A percentile compares a stretch with the other conserved stretches of the same genome.
Evolutionary conservation across 1,140 invertebrate genomes (phyloP).

Genomic region (Drosophila albomicans): DNA sequence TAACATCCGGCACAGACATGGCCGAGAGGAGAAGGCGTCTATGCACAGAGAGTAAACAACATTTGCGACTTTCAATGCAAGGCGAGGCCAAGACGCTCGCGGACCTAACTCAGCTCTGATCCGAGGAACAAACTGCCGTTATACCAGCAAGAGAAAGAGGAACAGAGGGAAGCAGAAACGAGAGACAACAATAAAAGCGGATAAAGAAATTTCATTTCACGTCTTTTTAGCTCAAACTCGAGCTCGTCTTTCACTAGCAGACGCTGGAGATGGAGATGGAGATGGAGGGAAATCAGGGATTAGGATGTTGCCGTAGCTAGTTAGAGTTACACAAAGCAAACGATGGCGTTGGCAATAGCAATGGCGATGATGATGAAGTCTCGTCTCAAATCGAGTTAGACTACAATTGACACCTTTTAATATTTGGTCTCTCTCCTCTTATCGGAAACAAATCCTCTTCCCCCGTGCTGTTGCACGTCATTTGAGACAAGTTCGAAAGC

Average conservation of each 20-base stretch:
- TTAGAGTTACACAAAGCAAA: slow-evolving; percentile 44
- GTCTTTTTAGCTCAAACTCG: slow-evolving; percentile 70
- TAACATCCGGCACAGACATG: slow-evolving; percentile 64
- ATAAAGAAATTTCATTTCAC: slow-evolving; percentile 81
- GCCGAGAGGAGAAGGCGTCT: slow-evolving; percentile 9
- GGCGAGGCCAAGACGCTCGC: slow-evolving; percentile 30
- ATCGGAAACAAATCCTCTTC: background rate
- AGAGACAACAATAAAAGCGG: slow-evolving; percentile 68
- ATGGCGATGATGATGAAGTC: slow-evolving; percentile 40
- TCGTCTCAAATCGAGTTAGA: slow-evolving; percentile 43
- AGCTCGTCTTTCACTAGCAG: slow-evolving; percentile 70
- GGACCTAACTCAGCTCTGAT: slow-evolving; percentile 53
- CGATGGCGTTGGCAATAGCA: slow-evolving; percentile 16
- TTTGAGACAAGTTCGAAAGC: slow-evolving; percentile 26
- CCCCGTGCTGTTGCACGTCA: slow-evolving; percentile 17
- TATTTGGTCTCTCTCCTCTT: slow-evolving; percentile 17
- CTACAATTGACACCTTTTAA: slow-evolving; percentile 72
- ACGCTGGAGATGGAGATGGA: background rate
- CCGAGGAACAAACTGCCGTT: background rate
- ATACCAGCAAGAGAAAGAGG: slow-evolving; percentile 11
- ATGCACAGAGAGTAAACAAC: slow-evolving; percentile 57
- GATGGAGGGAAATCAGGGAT: slow-evolving; percentile 23
- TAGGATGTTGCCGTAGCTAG: slow-evolving; percentile 38
- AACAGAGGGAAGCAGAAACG: background rate
- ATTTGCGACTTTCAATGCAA: slow-evolving; percentile 50